These are phyloP conservation scores for Xenentodon cancila DNA, from an alignment of 2,797 vertebrate genomes.

Conservation along the genomic window DNA sequence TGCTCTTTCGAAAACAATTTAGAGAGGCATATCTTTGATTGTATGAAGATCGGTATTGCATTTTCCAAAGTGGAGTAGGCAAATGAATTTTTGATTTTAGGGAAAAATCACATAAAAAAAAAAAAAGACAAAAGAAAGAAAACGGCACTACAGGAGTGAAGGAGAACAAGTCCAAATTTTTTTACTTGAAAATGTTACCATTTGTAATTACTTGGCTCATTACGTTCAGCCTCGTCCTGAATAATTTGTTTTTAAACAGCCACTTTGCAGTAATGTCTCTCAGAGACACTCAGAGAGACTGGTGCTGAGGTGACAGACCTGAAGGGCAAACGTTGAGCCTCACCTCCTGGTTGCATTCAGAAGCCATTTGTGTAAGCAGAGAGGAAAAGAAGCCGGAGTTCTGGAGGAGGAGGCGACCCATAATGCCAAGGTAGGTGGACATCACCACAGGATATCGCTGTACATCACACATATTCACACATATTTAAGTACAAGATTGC, in stretches of 20 bases:
- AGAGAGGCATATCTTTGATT: slow-evolving; percentile 13
- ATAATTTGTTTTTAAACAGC: slow-evolving; percentile 47
- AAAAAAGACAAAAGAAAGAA: not conserved
- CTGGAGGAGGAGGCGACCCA: slow-evolving; percentile 93
- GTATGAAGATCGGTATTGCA: slow-evolving; percentile 5
- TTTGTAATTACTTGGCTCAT: slow-evolving; percentile 61
- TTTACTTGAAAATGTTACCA: slow-evolving; percentile 25
- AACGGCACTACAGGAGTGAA: slow-evolving; percentile 7
- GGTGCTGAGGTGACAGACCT: slow-evolving; percentile 51
- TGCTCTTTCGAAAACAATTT: too few species aligned
- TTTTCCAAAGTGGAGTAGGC: slow-evolving; percentile 22
- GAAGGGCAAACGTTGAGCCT: slow-evolving; percentile 39
- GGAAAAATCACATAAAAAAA: too few species aligned
- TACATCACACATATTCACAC: slow-evolving; percentile 28
- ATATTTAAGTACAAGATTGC: slow-evolving; percentile 1
- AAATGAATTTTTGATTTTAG: slow-evolving; percentile 10
- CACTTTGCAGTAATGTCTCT: slow-evolving; percentile 30
- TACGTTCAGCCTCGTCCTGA: slow-evolving; percentile 39
- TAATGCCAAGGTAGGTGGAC: slow-evolving; percentile 94
- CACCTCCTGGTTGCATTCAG: slow-evolving; percentile 92
- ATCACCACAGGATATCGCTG: slow-evolving; percentile 95
- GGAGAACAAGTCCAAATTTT: slow-evolving; percentile 15
- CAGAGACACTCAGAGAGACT: slow-evolving; percentile 16
- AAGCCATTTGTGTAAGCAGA: slow-evolving; percentile 91
- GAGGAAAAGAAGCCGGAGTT: slow-evolving; percentile 93